Evolutionary conservation across 1,140 invertebrate species (phyloP).

Genomic region (Sipha flava): DNA sequence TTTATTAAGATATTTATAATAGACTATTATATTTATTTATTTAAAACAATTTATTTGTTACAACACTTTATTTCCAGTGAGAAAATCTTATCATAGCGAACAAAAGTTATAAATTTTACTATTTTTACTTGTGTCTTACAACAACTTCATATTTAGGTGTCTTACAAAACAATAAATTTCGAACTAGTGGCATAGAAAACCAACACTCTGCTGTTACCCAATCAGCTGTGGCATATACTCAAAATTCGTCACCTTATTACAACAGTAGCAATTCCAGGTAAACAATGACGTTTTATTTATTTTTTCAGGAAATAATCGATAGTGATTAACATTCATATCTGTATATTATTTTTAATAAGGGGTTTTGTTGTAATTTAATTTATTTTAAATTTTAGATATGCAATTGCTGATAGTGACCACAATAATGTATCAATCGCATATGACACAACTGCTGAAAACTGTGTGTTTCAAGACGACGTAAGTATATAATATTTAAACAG

Average conservation of each 20-base stretch:
- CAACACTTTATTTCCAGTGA: no score
- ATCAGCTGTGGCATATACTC: not conserved
- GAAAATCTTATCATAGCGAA: no score
- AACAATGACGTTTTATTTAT: no score
- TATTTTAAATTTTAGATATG: not conserved
- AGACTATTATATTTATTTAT: no score
- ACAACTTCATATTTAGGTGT: not conserved
- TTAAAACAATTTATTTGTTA: no score
- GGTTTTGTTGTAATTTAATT: not conserved
- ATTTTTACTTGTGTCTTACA: no score
- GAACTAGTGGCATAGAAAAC: not conserved
- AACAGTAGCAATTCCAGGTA: not conserved
- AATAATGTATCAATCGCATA: not conserved
- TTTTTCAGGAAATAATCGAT: no score
- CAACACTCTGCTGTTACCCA: not conserved
- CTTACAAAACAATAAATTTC: not conserved
- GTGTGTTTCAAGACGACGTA: constrained; percentile 18
- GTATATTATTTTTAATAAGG: not conserved
- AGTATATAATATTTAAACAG: not conserved
- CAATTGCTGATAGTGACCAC: not conserved
- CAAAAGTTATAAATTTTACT: no score
- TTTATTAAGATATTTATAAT: no score
- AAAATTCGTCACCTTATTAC: not conserved
- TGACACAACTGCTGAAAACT: not conserved
- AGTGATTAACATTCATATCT: no score